Conservation (phyloP, 2,113 vertebrate species). For the Clarias magur region DNA sequence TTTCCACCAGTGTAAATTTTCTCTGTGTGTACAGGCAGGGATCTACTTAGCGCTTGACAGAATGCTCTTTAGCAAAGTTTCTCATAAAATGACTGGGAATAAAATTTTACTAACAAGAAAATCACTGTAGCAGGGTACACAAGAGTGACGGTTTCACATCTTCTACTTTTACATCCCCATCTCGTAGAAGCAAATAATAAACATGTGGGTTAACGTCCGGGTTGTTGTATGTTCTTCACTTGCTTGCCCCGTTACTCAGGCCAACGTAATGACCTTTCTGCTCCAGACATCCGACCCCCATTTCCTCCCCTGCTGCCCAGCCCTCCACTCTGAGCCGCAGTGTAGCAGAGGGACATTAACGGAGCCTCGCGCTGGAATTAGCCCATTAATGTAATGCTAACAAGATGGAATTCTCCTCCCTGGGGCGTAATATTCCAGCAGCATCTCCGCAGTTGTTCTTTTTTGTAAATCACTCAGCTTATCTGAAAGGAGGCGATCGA, state of each 20-base stretch:
- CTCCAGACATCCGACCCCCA: conserved; percentile 63
- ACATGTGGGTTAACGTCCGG: conserved; percentile 62
- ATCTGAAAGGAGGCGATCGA: conserved; percentile 75
- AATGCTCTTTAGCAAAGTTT: neutral
- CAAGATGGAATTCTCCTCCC: conserved; percentile 75
- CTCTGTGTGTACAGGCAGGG: neutral
- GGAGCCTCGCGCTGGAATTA: conserved; percentile 72
- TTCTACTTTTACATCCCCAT: conserved; percentile 54
- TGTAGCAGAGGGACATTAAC: conserved; percentile 73
- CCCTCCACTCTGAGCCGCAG: conserved; percentile 59
- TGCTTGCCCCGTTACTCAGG: conserved; percentile 40
- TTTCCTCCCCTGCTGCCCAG: conserved; percentile 51
- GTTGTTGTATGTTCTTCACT: conserved; percentile 27
- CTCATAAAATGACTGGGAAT: neutral
- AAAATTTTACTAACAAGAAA: conserved; percentile 22
- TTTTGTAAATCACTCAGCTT: conserved; percentile 77
- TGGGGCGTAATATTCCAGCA: conserved; percentile 69
- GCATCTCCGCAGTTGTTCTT: conserved; percentile 72
- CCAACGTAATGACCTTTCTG: conserved; percentile 56
- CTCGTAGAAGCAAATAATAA: conserved; percentile 65
- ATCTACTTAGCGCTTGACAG: neutral
- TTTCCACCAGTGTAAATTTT: neutral
- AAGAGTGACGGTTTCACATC: conserved; percentile 15
- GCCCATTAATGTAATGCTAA: conserved; percentile 81
- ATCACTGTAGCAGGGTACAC: neutral